Evolutionary conservation across 2,888 invertebrate genomes (phyloP).

Genomic region (Anorthoa munda): DNA sequence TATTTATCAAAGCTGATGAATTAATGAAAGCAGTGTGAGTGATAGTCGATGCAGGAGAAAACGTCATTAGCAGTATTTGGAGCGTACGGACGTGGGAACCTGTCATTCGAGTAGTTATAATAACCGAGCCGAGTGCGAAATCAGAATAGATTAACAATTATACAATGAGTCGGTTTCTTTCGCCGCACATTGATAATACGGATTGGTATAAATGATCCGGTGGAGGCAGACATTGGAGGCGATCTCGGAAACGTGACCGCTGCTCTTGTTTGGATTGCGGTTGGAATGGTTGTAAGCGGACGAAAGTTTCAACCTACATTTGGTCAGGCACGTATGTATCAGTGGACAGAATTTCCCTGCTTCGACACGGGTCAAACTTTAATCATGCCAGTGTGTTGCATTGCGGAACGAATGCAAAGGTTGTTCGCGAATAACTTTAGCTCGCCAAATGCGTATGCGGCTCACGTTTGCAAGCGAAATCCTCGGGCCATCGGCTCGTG

Average conservation of each 20-base stretch:
- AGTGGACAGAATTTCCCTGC: conserved; percentile 84
- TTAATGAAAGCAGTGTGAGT: conserved; percentile 52
- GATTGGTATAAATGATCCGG: conserved; percentile 75
- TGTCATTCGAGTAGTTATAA: conserved; percentile 79
- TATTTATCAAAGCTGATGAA: conserved; percentile 72
- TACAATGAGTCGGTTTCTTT: conserved; percentile 71
- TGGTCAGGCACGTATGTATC: conserved; percentile 83
- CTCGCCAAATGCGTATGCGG: conserved; percentile 71
- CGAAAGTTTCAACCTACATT: conserved; percentile 88
- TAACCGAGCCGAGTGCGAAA: conserved; percentile 75
- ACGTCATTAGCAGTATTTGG: conserved; percentile 78
- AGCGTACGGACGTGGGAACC: conserved; percentile 87
- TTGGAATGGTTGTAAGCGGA: conserved; percentile 82
- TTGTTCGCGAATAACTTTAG: conserved; percentile 75
- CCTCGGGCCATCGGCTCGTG: conserved; percentile 78
- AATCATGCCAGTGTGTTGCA: conserved; percentile 83
- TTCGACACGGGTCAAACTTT: conserved; percentile 80
- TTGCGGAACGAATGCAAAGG: conserved; percentile 86
- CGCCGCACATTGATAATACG: conserved; percentile 75
- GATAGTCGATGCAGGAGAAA: conserved; percentile 63
- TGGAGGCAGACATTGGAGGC: conserved; percentile 70
- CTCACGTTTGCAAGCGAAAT: conserved; percentile 81
- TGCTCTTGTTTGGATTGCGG: conserved; percentile 87
- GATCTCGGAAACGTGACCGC: conserved; percentile 84
- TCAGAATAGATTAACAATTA: conserved; percentile 77